Base-by-base conservation (phyloP, 2,888 invertebrate species). In the Drosophila mercatorum region DNA sequence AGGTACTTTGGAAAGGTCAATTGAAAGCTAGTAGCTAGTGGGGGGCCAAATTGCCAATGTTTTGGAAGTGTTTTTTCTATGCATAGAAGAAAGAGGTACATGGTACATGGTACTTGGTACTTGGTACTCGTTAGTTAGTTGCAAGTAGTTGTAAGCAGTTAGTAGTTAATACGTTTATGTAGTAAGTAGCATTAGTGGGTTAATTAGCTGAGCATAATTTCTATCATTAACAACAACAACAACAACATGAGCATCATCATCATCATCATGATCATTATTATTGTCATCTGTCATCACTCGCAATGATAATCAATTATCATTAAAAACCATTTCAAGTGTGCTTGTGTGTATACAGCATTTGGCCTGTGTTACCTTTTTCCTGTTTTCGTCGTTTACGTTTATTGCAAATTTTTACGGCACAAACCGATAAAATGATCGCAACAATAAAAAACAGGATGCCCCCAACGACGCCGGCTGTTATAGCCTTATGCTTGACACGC, bases 341-440 rank as follows among this genome's bases (percentile, higher is more conserved):
- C 85, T 85, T 46, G 85, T 88, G 90, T 87, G 74, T 82, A 75
- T 84, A 73, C 65, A 76, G 84, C 84, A 87, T 84, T 91, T 79
- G 60, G 88, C 83, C 88, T 79, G 89, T 91, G 94, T 94, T 95
- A 98, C 98, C 98, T 97, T 98, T 98, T 94, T 98, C 98, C 94
- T 98, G 98, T 96, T 98, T 98, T 95, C 98, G 96, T 91, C 98
- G 95, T 94, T 98, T 98, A 92, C 98, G 95, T 94, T 98, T 98
- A 95, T 98, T 98, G 95, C 98, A 98, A 93, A 98, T 98, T 95
- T 98, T 98, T 92, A 98, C 98, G 90, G 98, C 98, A 94, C 98
- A 98, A 92, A 98, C 97, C 90, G 98, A 98, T 91, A 99, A 95
- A 92, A 98, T 97, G 94, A 98, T 98, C 93, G 98, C 98, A 91